Percentiles rank a stretch among this genome's conserved stretches.
Conservation (phyloP, 2,797 vertebrate genomes). For the Halcyon leucocephala region DNA sequence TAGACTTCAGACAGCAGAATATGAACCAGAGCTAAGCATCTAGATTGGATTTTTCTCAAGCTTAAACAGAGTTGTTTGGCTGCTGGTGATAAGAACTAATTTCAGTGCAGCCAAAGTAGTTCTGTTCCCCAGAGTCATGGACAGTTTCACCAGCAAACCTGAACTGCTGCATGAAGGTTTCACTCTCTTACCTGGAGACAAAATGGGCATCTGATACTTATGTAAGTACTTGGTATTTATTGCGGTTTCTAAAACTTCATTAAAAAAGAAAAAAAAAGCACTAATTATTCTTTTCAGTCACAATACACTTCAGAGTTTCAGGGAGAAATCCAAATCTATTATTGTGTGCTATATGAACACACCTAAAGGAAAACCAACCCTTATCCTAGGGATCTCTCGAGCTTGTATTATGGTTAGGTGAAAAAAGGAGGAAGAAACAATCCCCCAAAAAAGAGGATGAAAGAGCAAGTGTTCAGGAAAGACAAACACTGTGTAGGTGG, state of each 20-base stretch:
- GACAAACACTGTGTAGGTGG: not conserved
- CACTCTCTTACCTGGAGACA: not conserved
- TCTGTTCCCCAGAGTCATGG: not conserved
- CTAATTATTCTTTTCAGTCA: not conserved
- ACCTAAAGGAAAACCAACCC: not conserved
- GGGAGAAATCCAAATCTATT: not conserved
- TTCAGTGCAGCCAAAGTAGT: not conserved
- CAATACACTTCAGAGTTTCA: not conserved
- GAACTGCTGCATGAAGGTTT: not conserved
- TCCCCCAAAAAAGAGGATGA: not conserved
- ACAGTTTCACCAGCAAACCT: not conserved
- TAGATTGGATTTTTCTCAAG: not conserved
- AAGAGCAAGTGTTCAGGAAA: conserved; percentile 4
- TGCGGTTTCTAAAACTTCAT: not conserved
- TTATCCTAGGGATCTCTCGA: not conserved
- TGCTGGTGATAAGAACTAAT: not conserved
- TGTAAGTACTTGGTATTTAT: not conserved
- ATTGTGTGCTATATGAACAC: not conserved
- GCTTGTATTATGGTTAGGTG: not conserved
- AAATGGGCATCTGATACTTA: not conserved
- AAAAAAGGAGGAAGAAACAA: conserved; percentile 12
- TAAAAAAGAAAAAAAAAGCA: rapidly evolving
- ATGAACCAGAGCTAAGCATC: not conserved
- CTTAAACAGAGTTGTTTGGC: not conserved
- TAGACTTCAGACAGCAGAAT: not conserved